These are phyloP conservation scores for Aphaenogaster floridana DNA, from an alignment of 1,140 invertebrate species.

Conservation along the genomic window DNA sequence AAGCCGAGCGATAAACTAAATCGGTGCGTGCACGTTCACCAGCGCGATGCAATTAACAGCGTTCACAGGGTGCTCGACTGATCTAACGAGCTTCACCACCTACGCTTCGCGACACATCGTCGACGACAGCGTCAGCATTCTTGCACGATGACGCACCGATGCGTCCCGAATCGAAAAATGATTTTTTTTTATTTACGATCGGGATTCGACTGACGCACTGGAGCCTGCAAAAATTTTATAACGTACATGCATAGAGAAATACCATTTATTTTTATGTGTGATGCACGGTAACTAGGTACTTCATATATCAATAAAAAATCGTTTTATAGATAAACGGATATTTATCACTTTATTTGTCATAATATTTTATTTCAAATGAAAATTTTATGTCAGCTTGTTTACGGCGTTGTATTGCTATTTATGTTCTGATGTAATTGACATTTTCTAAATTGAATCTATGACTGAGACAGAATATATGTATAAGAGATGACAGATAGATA, in stretches of 20 bases:
- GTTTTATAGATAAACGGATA: background rate
- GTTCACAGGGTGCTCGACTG: constrained; percentile 66
- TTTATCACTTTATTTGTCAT: constrained; percentile 5
- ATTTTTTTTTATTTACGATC: constrained; percentile 30
- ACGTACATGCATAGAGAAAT: background rate
- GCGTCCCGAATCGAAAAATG: constrained; percentile 21
- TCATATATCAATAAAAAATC: background rate
- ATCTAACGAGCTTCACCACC: constrained; percentile 71
- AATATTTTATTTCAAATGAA: background rate
- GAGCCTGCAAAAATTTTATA: background rate
- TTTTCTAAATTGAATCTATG: background rate
- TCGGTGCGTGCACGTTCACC: constrained; percentile 66
- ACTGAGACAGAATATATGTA: background rate
- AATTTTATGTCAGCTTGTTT: background rate
- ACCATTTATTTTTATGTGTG: background rate
- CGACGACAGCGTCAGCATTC: constrained; percentile 12
- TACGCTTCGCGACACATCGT: constrained; percentile 45
- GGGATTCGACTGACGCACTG: background rate
- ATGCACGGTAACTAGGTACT: constrained; percentile 5
- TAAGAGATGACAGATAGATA: background rate
- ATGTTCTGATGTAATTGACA: background rate
- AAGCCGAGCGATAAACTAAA: constrained; percentile 70
- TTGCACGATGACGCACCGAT: background rate
- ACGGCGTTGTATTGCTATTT: background rate
- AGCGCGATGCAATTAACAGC: constrained; percentile 72